phyloP scores from a whole-genome alignment of 2,113 vertebrate genomes.

The Cercopithecus mona region DNA sequence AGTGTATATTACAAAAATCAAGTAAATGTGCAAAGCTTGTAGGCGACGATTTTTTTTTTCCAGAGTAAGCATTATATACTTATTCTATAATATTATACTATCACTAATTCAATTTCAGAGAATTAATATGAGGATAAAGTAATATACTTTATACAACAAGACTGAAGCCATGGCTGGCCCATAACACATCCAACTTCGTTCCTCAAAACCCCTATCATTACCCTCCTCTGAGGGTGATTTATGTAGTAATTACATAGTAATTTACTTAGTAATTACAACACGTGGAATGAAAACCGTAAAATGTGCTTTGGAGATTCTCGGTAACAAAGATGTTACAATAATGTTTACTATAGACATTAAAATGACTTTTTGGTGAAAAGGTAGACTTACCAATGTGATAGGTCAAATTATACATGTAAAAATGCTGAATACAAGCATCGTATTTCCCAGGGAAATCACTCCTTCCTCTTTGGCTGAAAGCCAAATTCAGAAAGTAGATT shows the following conservation, averaged over 20 bases:
- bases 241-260: too few relatives aligned
- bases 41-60: neutral
- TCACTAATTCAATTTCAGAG: neutral
- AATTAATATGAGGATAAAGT: neutral
- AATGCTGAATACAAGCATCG: too few relatives aligned
- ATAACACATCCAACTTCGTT: too few relatives aligned
- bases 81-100: neutral
- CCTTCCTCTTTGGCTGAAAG: too few relatives aligned
- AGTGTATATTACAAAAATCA: neutral
- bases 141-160: rapidly evolving
- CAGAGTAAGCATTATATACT: neutral
- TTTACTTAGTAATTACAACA: neutral
- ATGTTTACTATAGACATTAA: neutral
- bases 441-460: too few relatives aligned
- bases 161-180: neutral
- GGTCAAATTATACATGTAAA: too few relatives aligned
- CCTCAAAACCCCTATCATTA: neutral
- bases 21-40: neutral
- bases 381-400: neutral
- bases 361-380: neutral
- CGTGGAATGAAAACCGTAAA: neutral
- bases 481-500: too few relatives aligned
- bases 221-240: neutral
- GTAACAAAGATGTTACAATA: neutral
- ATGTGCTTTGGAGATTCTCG: neutral